Evolutionary conservation across 2,888 invertebrate species (phyloP).

Genomic region (Cephalotes varians): DNA sequence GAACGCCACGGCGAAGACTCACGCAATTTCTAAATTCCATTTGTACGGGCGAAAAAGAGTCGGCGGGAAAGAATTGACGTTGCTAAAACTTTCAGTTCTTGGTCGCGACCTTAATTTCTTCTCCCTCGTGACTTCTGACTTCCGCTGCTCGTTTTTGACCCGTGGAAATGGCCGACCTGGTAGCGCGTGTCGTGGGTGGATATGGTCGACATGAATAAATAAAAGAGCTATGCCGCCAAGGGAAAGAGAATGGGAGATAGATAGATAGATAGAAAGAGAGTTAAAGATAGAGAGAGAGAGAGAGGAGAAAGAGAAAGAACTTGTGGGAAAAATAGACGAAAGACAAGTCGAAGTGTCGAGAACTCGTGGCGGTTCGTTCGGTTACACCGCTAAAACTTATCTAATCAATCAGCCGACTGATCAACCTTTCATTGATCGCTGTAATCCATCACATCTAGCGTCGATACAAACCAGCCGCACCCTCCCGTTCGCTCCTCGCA

Average conservation of each 20-base stretch:
- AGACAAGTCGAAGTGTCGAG: constrained; percentile 29
- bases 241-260: background rate
- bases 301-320: background rate
- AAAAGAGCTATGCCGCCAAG: constrained; percentile 43
- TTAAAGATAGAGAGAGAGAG: background rate
- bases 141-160: constrained; percentile 63
- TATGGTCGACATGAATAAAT: constrained; percentile 67
- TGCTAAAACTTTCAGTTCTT: constrained; percentile 65
- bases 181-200: constrained; percentile 49
- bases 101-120: constrained; percentile 73
- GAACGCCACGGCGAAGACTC: background rate
- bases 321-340: constrained; percentile 25
- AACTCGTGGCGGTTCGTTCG: constrained; percentile 41
- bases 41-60: constrained; percentile 55
- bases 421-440: constrained; percentile 74
- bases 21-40: constrained; percentile 54
- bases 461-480: constrained; percentile 59
- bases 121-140: constrained; percentile 54
- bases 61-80: constrained; percentile 61
- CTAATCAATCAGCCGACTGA: constrained; percentile 76
- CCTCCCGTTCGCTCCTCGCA: background rate
- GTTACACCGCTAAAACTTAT: constrained; percentile 68
- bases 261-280: background rate
- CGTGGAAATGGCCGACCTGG: constrained; percentile 63
- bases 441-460: constrained; percentile 73